Evolutionary conservation across 2,888 invertebrate species (phyloP).

Genomic region (Xestoiulus laeticollis): DNA sequence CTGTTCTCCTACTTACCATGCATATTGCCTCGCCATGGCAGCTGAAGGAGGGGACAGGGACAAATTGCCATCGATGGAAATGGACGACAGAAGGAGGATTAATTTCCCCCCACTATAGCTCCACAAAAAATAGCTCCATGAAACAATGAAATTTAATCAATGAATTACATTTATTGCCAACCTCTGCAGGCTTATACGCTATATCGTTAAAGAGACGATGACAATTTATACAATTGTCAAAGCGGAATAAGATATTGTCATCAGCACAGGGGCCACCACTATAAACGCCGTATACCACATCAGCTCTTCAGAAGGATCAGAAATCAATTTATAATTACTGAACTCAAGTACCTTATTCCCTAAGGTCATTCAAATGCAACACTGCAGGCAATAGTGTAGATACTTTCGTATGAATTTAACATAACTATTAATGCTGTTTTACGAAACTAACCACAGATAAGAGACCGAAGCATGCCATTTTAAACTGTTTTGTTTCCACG

Average conservation of each 20-base stretch:
- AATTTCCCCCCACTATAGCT: not conserved
- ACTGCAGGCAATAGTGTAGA: too few relatives aligned
- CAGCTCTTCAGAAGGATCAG: too few relatives aligned
- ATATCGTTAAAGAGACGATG: not conserved
- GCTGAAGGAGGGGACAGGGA: not conserved
- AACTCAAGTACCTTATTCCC: too few relatives aligned
- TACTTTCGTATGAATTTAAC: too few relatives aligned
- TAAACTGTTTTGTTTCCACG: too few relatives aligned
- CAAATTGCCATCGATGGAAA: constrained; percentile 16
- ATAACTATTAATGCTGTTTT: too few relatives aligned
- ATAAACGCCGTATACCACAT: too few relatives aligned
- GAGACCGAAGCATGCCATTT: too few relatives aligned
- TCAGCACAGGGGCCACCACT: not conserved
- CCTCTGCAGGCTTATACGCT: not conserved
- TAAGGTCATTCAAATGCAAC: too few relatives aligned
- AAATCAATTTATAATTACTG: too few relatives aligned
- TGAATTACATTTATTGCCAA: not conserved
- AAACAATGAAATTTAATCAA: constrained; percentile 26
- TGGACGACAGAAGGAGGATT: not conserved
- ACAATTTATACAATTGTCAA: not conserved
- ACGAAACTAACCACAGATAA: too few relatives aligned
- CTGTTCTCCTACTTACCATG: not conserved
- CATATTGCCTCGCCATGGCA: not conserved
- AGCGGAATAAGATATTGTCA: not conserved
- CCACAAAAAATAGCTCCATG: not conserved